Evolutionary conservation across 2,888 invertebrate genomes (phyloP).

Genomic region (Drosophila mayaguana): DNA sequence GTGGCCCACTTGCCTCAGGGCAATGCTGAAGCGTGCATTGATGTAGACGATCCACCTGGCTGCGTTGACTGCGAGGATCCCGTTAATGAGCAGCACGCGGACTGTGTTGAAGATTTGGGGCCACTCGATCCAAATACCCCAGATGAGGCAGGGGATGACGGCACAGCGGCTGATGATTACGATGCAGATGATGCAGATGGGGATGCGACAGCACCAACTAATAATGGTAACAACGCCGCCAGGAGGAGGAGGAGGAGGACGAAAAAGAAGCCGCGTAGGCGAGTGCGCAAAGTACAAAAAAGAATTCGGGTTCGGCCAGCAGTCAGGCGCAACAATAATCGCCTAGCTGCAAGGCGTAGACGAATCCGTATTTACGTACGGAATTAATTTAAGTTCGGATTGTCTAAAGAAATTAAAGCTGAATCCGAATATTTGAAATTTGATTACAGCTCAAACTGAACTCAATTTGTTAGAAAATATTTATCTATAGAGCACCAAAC

Average conservation of each 20-base stretch:
- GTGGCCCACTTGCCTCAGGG: slow-evolving; percentile 8
- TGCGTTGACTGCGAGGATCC: slow-evolving; percentile 23
- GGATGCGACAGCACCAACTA: not conserved
- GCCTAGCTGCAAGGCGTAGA: not conserved
- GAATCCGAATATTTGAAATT: not conserved
- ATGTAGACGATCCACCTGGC: slow-evolving; percentile 2
- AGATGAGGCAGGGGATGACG: not conserved
- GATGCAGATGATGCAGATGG: not conserved
- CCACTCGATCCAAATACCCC: not conserved
- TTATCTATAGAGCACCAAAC: not conserved
- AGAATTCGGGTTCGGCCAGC: not conserved
- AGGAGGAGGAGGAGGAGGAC: not conserved
- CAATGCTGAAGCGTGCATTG: slow-evolving; percentile 10
- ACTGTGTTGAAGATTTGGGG: slow-evolving; percentile 11
- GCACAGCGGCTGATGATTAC: not conserved
- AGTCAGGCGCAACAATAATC: not conserved
- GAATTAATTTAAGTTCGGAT: not conserved
- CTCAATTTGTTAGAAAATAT: not conserved
- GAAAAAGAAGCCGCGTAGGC: not conserved
- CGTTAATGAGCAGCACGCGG: not conserved
- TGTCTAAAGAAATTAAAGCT: not conserved
- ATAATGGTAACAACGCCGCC: not conserved
- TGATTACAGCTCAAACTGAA: not conserved
- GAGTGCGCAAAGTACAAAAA: not conserved
- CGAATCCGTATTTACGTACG: not conserved